Percentiles rank a stretch among this genome's conserved stretches.
These are phyloP conservation scores for Hucho hucho DNA, from an alignment of 2,113 vertebrate species.

Conservation along the genomic window DNA sequence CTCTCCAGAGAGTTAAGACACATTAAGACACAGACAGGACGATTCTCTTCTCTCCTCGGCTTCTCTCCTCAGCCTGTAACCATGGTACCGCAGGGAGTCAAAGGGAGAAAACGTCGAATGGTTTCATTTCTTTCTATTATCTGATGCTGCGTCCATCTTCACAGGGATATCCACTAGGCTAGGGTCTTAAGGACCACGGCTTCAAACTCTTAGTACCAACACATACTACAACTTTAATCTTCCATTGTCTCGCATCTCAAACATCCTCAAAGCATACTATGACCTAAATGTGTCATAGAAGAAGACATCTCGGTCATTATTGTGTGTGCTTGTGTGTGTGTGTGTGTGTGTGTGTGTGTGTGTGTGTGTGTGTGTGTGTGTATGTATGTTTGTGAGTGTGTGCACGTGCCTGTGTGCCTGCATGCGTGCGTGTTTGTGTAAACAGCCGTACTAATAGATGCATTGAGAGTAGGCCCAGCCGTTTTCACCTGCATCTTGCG, in stretches of 20 bases:
- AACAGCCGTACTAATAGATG: slow-evolving; percentile 19
- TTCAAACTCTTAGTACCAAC: not conserved
- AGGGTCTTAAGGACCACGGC: not conserved
- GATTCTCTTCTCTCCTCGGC: not conserved
- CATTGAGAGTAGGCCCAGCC: not conserved
- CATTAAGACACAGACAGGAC: no score
- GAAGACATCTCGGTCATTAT: not conserved
- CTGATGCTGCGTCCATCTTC: not conserved
- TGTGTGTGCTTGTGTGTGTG: not conserved
- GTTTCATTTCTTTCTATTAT: slow-evolving; percentile 11
- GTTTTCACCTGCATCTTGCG: slow-evolving; percentile 87
- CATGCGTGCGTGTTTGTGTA: not conserved
- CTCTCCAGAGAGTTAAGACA: slow-evolving; percentile 5
- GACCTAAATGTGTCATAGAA: slow-evolving; percentile 32
- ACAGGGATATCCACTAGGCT: not conserved
- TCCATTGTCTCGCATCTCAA: slow-evolving; percentile 21
- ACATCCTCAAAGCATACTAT: slow-evolving; percentile 14
- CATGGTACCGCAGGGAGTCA: slow-evolving; percentile 29
- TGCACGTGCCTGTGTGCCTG: not conserved
- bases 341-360: not conserved
- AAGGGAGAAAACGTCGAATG: slow-evolving; percentile 14
- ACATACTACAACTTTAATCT: slow-evolving; percentile 13
- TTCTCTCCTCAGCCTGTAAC: slow-evolving; percentile 35
- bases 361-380: not conserved
- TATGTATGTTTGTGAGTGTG: not conserved